Evolutionary conservation across 1,140 invertebrate species (phyloP), one percentile per base, ranked within the genome.

Genomic region (Lithobius niger): DNA sequence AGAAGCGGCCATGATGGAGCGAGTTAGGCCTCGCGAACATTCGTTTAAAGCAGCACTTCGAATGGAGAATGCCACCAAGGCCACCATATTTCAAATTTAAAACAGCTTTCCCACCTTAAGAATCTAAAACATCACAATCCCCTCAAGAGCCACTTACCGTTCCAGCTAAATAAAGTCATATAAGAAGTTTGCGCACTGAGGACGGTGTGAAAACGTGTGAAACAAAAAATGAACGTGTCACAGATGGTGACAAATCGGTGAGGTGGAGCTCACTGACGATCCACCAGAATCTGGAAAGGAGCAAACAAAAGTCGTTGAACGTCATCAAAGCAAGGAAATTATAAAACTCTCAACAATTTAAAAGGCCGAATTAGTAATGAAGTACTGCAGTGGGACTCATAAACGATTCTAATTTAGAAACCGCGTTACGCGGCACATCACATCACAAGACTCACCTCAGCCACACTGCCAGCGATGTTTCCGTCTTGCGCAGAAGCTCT

Each of bases 161-260:
- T 55, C 44, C 51, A 48, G 45, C 45, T 55, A 49, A 55, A 52
- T 55, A 55, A 55, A 55, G 54, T 55, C 54, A 55, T 55, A 55
- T 55, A 55, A 55, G 49, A 55, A 55, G 44, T 22, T 47, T 6
- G 27, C 52, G 27, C 52, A 53, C 28, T 6, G 52, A 53, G 40
- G 52, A 43, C 52, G 52, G 40, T 53, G 48, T 50, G 21, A 50
- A 50, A 50, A 50, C 48, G 48, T 50, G 3, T 3, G 48, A 50
- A 50, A 25, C 25, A 50, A 50, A 50, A 50, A 25, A 18, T 18
- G 22, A 50, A 50, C 21, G 13, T 50, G 48, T 50, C 48, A 50
- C 48, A 50, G 48, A 24, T 50, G 48, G 48, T 50, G 48, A 50
- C 48, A 27, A 50, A 27, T 16, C 6, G 3, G 22, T 10, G 48